A percentile compares a stretch with the other conserved stretches of the same genome.
Evolutionary conservation across 1,140 invertebrate species (phyloP).

Genomic region (Heliconius melpomene): DNA sequence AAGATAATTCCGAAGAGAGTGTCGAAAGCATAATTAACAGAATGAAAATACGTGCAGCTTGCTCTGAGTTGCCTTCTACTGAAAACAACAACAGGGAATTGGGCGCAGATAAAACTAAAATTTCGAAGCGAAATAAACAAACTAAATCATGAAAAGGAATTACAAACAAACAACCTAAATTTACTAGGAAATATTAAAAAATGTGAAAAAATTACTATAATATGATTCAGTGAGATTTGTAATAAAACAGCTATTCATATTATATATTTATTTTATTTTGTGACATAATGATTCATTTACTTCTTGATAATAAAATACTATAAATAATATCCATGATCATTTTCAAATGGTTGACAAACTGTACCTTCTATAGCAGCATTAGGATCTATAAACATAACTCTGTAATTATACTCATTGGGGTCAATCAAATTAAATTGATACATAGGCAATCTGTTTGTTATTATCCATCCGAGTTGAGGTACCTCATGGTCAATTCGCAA

Average conservation of each 20-base stretch:
- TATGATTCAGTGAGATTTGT: neutral
- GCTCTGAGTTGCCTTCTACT: neutral
- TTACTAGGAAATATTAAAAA: neutral
- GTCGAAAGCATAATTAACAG: constrained; percentile 24
- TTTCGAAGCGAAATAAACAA: neutral
- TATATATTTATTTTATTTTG: neutral
- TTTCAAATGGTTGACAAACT: constrained; percentile 78
- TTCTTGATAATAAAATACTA: neutral
- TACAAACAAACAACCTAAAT: neutral
- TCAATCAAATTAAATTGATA: constrained; percentile 87
- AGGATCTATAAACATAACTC: constrained; percentile 84
- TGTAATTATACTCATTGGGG: constrained; percentile 86
- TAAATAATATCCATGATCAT: neutral
- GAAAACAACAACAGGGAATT: neutral
- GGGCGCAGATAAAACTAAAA: neutral
- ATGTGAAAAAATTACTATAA: neutral
- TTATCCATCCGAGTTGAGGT: constrained; percentile 86
- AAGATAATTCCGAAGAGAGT: constrained; percentile 14
- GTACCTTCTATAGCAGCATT: constrained; percentile 83
- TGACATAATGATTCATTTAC: neutral
- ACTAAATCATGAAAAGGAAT: neutral
- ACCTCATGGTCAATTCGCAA: constrained; percentile 87
- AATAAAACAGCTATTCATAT: neutral
- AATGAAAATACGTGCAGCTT: constrained; percentile 16
- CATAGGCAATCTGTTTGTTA: constrained; percentile 88